phyloP scores from a whole-genome alignment of 2,113 vertebrate species.

The Tupaia chinensis region DNA sequence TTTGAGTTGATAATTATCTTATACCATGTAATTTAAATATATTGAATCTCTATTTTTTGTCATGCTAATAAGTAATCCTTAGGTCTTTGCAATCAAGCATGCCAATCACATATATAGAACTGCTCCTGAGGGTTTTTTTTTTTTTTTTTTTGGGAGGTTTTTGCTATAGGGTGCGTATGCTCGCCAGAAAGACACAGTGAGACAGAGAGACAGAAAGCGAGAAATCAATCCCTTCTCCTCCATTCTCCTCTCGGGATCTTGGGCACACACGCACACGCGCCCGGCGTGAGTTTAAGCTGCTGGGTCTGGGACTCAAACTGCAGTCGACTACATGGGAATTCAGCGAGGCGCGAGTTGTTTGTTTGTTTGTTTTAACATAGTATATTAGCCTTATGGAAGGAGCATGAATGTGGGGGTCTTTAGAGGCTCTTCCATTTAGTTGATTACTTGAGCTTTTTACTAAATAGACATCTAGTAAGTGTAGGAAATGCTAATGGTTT shows the following conservation, averaged over 20 bases:
- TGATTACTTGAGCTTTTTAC: slow-evolving; percentile 35
- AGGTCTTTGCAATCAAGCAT: slow-evolving; percentile 15
- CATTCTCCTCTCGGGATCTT: too few relatives aligned
- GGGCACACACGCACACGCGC: too few relatives aligned
- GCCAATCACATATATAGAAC: neutral
- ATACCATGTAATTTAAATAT: slow-evolving; percentile 21
- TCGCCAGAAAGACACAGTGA: too few relatives aligned
- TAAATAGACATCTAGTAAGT: neutral
- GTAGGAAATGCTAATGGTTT: neutral
- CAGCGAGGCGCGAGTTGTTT: too few relatives aligned
- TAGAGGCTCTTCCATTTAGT: neutral
- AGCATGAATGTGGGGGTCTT: neutral
- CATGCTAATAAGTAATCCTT: slow-evolving; percentile 32
- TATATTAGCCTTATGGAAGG: neutral
- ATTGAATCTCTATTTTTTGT: slow-evolving; percentile 49
- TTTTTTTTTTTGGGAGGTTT: neutral
- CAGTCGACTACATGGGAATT: too few relatives aligned
- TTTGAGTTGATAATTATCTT: slow-evolving; percentile 4
- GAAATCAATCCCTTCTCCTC: too few relatives aligned
- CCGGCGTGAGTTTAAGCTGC: too few relatives aligned
- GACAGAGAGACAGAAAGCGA: too few relatives aligned
- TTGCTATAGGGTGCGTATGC: too few relatives aligned
- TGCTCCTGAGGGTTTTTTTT: neutral
- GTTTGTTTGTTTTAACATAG: neutral
- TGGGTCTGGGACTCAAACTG: too few relatives aligned